These are phyloP conservation scores for Drosophila koepferae DNA, from an alignment of 2,888 invertebrate species.

Conservation along the genomic window DNA sequence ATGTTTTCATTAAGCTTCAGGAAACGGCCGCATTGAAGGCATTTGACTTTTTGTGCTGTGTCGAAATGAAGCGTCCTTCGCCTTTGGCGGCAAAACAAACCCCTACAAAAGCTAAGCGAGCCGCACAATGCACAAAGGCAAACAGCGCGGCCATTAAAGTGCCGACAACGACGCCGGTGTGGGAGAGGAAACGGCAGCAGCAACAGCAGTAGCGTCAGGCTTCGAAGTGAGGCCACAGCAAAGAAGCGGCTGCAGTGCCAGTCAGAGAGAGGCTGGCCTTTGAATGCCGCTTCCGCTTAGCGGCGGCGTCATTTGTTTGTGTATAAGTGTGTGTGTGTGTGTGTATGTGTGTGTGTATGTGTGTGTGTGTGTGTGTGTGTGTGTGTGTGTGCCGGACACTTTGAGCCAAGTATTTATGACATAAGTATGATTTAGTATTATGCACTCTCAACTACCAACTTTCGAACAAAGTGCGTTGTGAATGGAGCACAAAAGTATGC, in stretches of 20 bases:
- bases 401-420: constrained; percentile 67
- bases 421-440: constrained; percentile 76
- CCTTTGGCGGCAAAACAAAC: constrained; percentile 56
- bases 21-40: constrained; percentile 52
- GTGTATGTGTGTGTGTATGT: constrained; percentile 24
- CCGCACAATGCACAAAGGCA: constrained; percentile 74
- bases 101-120: constrained; percentile 48
- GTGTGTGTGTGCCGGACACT: constrained; percentile 52
- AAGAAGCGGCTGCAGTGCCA: constrained; percentile 13
- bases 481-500: constrained; percentile 4
- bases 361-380: constrained; percentile 5
- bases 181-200: neutral
- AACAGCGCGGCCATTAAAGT: constrained; percentile 69
- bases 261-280: constrained; percentile 31
- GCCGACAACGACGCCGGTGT: constrained; percentile 12
- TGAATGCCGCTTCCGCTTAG: constrained; percentile 68
- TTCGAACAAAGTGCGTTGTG: constrained; percentile 64
- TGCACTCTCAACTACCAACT: constrained; percentile 46
- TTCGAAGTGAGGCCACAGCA: neutral
- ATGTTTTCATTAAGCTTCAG: constrained; percentile 57
- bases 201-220: neutral
- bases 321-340: constrained; percentile 1
- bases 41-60: constrained; percentile 42
- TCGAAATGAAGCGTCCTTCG: neutral
- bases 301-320: constrained; percentile 42